Percentiles rank a stretch among this genome's conserved stretches.
Evolutionary conservation across 1,140 invertebrate genomes (phyloP).

Genomic region (Drosophila arawakana): DNA sequence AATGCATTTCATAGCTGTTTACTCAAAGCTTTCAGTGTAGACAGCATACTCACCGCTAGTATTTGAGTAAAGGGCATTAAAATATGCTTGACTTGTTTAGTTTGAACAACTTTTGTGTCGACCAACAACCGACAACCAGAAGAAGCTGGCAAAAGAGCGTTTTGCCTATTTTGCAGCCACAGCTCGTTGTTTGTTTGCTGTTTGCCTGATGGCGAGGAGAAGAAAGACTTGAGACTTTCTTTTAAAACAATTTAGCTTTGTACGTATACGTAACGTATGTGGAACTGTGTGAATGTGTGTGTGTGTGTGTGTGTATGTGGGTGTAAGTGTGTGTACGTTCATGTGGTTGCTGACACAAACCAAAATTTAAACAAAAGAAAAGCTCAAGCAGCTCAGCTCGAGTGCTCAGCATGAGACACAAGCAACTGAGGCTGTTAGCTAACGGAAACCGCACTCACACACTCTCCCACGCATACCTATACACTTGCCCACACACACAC

Average conservation of each 20-base stretch:
- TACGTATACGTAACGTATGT: conserved; percentile 31
- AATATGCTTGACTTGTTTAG: conserved; percentile 79
- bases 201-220: conserved; percentile 32
- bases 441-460: conserved; percentile 80
- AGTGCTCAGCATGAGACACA: conserved; percentile 73
- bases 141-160: conserved; percentile 29
- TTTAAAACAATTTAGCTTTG: conserved; percentile 81
- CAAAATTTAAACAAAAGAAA: conserved; percentile 83
- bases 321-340: conserved; percentile 60
- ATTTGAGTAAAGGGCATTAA: conserved; percentile 23
- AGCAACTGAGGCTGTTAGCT: conserved; percentile 75
- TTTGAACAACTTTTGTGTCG: conserved; percentile 74
- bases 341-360: conserved; percentile 81
- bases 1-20: no score
- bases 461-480: conserved; percentile 41
- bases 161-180: conserved; percentile 38
- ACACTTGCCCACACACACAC: conserved; percentile 32
- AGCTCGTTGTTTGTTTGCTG: conserved; percentile 52
- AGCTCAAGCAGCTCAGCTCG: conserved; percentile 58
- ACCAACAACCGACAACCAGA: conserved; percentile 16
- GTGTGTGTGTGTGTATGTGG: conserved; percentile 25
- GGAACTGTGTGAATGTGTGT: conserved; percentile 32
- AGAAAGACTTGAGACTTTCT: conserved; percentile 78
- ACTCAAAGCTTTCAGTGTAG: no score
- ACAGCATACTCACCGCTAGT: conserved; percentile 1